Conservation (phyloP, 2,797 vertebrate species). For the Podarcis siculus region DNA sequence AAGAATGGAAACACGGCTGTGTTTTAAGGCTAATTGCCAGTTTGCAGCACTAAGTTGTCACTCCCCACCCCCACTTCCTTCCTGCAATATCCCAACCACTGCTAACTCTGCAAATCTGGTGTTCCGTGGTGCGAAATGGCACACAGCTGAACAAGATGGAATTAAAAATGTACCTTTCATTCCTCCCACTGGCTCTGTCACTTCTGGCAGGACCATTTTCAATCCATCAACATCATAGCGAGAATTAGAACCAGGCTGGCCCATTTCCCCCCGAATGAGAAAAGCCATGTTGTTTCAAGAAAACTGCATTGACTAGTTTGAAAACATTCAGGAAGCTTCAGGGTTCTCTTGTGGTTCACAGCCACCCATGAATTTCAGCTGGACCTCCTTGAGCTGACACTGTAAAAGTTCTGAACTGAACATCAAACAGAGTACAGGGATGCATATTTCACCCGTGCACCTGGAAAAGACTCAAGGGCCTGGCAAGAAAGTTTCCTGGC, state of each 20-base stretch:
- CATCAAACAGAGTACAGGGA: too few species aligned
- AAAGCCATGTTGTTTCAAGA: neutral
- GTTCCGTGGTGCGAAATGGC: constrained; percentile 10
- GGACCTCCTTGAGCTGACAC: too few species aligned
- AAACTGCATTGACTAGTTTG: neutral
- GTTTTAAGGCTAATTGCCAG: neutral
- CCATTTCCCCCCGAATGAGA: neutral
- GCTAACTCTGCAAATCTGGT: constrained; percentile 14
- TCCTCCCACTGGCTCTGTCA: neutral
- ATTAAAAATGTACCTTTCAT: constrained; percentile 2
- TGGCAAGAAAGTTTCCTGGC: too few species aligned
- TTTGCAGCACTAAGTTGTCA: neutral
- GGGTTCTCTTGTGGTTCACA: neutral
- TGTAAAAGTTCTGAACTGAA: too few species aligned
- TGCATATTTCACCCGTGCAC: too few species aligned
- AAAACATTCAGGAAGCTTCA: neutral
- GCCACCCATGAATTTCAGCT: too few species aligned
- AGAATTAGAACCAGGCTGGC: neutral
- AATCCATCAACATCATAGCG: neutral
- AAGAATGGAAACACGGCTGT: neutral
- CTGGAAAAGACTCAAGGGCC: too few species aligned
- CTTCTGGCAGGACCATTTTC: neutral
- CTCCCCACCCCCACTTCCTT: neutral
- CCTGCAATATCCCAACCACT: neutral
- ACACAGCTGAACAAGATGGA: neutral